These are phyloP conservation scores for Bhutanitis thaidina DNA, from an alignment of 2,888 invertebrate species.

Conservation along the genomic window DNA sequence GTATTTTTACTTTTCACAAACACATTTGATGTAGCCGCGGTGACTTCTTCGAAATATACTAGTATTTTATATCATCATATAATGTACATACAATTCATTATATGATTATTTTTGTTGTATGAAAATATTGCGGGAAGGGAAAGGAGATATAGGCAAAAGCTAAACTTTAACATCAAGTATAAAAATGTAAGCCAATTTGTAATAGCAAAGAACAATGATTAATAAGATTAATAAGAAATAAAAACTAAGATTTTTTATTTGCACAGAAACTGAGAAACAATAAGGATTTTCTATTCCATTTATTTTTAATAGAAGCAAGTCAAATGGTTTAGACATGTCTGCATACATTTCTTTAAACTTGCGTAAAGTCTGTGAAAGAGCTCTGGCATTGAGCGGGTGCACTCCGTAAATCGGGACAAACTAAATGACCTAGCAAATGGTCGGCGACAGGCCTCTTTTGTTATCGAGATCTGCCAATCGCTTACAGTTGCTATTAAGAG, in stretches of 20 bases:
- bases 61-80: too few relatives aligned
- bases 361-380: slow-evolving; percentile 25
- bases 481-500: slow-evolving; percentile 24
- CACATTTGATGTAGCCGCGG: too few relatives aligned
- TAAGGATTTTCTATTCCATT: slow-evolving; percentile 12
- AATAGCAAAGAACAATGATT: too few relatives aligned
- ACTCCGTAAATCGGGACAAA: slow-evolving; percentile 41
- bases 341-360: slow-evolving; percentile 12
- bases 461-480: slow-evolving; percentile 37
- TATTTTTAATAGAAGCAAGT: slow-evolving; percentile 14
- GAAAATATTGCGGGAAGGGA: too few relatives aligned
- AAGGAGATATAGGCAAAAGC: too few relatives aligned
- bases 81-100: too few relatives aligned
- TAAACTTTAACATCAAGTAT: too few relatives aligned
- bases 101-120: too few relatives aligned
- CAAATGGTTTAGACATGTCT: slow-evolving; percentile 16
- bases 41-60: too few relatives aligned
- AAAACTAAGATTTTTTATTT: slow-evolving; percentile 1
- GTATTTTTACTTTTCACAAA: too few relatives aligned
- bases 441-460: slow-evolving; percentile 42
- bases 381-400: slow-evolving; percentile 38
- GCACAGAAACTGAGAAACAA: neutral
- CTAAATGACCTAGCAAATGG: slow-evolving; percentile 50
- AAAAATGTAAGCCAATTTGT: too few relatives aligned
- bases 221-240: too few relatives aligned